These are phyloP conservation scores for Lophochroa leadbeateri DNA, from an alignment of 2,113 vertebrate species.

Conservation along the genomic window DNA sequence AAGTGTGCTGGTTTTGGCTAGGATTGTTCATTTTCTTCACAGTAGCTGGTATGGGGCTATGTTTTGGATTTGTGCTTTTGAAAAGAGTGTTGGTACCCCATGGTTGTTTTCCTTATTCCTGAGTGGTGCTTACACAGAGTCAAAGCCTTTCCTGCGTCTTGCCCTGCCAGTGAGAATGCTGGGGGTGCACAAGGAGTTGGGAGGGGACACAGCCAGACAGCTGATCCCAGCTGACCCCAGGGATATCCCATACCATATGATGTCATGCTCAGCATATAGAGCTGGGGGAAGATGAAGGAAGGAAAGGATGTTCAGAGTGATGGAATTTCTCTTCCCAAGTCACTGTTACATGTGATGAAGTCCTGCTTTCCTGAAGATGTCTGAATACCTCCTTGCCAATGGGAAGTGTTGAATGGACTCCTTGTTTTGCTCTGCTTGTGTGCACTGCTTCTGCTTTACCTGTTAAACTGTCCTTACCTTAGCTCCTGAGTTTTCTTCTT, in stretches of 20 bases:
- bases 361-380: not conserved
- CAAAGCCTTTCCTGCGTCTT: not conserved
- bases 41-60: not conserved
- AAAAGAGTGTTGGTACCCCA: not conserved
- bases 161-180: not conserved
- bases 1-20: not conserved
- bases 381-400: not conserved
- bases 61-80: not conserved
- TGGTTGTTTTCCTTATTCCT: not conserved
- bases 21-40: not conserved
- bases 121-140: not conserved
- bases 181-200: not conserved
- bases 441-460: not conserved
- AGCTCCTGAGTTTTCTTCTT: not conserved
- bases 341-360: not conserved
- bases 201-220: not conserved
- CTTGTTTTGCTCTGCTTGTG: not conserved
- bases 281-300: not conserved
- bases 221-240: not conserved
- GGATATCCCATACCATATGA: not conserved
- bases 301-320: too few species aligned
- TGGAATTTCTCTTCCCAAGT: not conserved
- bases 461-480: not conserved
- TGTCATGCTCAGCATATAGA: not conserved
- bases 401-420: not conserved